phyloP scores from a whole-genome alignment of 1,140 invertebrate species.

The Pseudomyrmex concolor region DNA sequence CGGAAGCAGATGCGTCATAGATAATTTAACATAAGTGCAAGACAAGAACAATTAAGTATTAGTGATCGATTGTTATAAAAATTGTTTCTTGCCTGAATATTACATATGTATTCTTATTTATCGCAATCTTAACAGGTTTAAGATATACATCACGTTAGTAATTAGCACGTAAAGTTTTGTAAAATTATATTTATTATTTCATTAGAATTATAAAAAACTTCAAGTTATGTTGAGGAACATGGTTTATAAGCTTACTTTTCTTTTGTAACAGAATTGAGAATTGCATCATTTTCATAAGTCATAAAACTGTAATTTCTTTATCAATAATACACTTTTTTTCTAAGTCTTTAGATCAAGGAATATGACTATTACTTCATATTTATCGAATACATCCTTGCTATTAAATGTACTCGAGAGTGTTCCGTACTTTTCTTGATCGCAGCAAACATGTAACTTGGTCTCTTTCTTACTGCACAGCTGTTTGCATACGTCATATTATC shows the following conservation, averaged over 20 bases:
- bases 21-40: slow-evolving; percentile 23
- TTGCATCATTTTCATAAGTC: background rate
- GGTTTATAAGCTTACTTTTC: background rate
- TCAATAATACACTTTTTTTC: background rate
- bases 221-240: background rate
- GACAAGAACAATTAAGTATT: background rate
- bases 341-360: slow-evolving; percentile 6
- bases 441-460: background rate
- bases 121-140: background rate
- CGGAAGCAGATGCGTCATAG: slow-evolving; percentile 31
- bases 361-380: slow-evolving; percentile 8
- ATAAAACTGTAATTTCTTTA: background rate
- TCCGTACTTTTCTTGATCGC: background rate
- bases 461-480: background rate
- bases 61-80: slow-evolving; percentile 31
- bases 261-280: background rate
- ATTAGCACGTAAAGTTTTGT: background rate
- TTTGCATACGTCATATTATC: background rate
- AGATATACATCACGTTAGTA: background rate
- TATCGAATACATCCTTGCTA: slow-evolving; percentile 26
- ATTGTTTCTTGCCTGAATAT: background rate
- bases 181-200: background rate
- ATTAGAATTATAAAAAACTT: background rate
- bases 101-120: slow-evolving; percentile 22
- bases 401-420: background rate